Conservation (phyloP, 2,113 vertebrate species). For the Catharus bicknelli region DNA sequence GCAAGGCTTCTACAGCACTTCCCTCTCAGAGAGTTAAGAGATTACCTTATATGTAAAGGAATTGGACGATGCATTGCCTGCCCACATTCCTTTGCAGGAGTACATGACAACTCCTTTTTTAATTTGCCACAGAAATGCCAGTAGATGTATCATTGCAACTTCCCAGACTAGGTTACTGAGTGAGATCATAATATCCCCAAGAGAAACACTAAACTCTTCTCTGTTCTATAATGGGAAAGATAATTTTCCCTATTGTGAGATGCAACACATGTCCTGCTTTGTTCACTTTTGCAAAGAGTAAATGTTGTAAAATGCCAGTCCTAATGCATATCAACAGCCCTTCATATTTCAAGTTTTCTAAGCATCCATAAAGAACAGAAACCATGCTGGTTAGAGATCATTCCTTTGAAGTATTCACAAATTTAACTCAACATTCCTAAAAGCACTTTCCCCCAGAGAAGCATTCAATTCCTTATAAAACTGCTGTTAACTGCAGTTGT, state of each 20-base stretch:
- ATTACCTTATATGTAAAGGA: slow-evolving; percentile 61
- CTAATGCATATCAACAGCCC: background rate
- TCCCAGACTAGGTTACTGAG: slow-evolving; percentile 33
- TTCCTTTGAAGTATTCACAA: background rate
- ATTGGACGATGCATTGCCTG: slow-evolving; percentile 26
- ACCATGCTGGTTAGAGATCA: background rate
- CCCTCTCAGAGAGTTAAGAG: slow-evolving; percentile 40
- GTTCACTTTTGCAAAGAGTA: background rate
- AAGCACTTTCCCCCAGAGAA: background rate
- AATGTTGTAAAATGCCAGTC: background rate
- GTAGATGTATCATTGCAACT: slow-evolving; percentile 7
- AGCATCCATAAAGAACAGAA: background rate
- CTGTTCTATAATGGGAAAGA: background rate
- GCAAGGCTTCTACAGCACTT: slow-evolving; percentile 25
- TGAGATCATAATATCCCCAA: slow-evolving; percentile 33
- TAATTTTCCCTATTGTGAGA: background rate
- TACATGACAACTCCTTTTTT: slow-evolving; percentile 53
- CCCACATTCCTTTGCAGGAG: slow-evolving; percentile 54
- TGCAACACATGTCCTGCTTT: background rate
- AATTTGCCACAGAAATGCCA: slow-evolving; percentile 48
- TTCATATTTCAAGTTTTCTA: background rate
- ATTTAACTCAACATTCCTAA: background rate
- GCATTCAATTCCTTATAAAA: background rate
- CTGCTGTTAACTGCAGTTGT: background rate
- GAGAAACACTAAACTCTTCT: slow-evolving; percentile 3